Evolutionary conservation across 2,888 invertebrate genomes (phyloP).

Genomic region (Lasioglossum calceatum): DNA sequence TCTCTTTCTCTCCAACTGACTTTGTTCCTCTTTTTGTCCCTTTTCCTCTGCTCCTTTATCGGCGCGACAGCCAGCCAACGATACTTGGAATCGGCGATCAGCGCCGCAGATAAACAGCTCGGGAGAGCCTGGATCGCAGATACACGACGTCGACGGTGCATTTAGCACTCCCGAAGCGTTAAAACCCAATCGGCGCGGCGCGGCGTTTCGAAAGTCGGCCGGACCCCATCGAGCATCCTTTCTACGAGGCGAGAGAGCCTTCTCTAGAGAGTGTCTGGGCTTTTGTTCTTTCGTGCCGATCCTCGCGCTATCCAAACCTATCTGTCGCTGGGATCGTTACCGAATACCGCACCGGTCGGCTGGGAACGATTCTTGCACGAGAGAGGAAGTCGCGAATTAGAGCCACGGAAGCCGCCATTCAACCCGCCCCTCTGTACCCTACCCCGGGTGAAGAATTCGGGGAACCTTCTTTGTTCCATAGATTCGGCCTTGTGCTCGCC

Average conservation of each 20-base stretch:
- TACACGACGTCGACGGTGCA: conserved; percentile 50
- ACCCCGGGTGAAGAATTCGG: neutral
- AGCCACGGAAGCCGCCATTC: conserved; percentile 5
- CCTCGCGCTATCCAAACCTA: neutral
- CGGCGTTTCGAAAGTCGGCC: conserved; percentile 52
- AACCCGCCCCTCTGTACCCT: neutral
- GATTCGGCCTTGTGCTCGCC: neutral
- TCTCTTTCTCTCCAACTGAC: neutral
- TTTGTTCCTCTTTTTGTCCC: conserved; percentile 16
- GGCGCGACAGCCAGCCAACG: conserved; percentile 40
- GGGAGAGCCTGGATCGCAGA: conserved; percentile 30
- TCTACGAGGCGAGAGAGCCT: conserved; percentile 43
- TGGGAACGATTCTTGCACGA: neutral
- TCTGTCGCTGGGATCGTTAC: neutral
- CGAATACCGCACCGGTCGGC: neutral
- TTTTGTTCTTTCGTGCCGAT: conserved; percentile 40
- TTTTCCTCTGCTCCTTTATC: conserved; percentile 33
- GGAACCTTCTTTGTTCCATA: conserved; percentile 21
- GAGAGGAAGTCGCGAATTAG: conserved; percentile 24
- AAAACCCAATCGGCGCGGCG: conserved; percentile 49
- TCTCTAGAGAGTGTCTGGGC: conserved; percentile 12
- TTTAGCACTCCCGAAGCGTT: conserved; percentile 56
- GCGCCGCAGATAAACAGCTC: conserved; percentile 38
- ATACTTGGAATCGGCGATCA: conserved; percentile 52
- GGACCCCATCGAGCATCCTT: conserved; percentile 43